Base-by-base conservation (phyloP, 2,888 invertebrate genomes). In the Melieria picta region DNA sequence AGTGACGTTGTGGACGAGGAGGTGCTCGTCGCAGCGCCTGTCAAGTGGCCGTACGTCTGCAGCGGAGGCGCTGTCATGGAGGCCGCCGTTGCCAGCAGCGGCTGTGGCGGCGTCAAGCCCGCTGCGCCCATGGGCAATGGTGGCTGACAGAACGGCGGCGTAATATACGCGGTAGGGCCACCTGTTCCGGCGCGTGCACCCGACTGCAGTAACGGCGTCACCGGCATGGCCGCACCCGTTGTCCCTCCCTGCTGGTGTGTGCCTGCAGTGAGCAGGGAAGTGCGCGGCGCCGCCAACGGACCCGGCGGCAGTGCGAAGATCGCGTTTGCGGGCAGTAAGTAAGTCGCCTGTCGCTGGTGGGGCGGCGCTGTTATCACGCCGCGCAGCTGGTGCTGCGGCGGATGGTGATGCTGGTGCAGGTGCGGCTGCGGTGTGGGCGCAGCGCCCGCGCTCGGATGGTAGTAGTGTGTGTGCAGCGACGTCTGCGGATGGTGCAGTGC, bases 91-190 rank as follows among this genome's bases (percentile, higher is more conserved):
- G 80, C 69, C 50, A 83, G 61, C 69, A 83, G 69, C 0, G 79
- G 75, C 3, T 77, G 73, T 30, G 73, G 48, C 43, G 9, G 69
- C 16, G 13, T 75, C 43, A 83, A 56, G 2, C 72, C 77, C 2
- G 76, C 16, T 63, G 75, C 73, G 67, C 79, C 79, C 69, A 84
- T 47, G 4, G 78, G 68, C n/a, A 75, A 70, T 13, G 75, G 78
- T 48, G 71, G 82, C 64, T 77, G 77, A 52, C 83, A 81, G 71
- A 78, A 85, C 4, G 80, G 66, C 16, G 80, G 72, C 3, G 78
- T 67, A 16, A 82, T 75, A 30, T 81, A 84, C 0, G 81, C n/a
- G 3, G 82, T 66, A 0, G 79, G 74, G 1, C 83, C 82, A 43
- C 78, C 82, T 3, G 82, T 56, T 4, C 78, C 71, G 7, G 79